A percentile compares a stretch with the other conserved stretches of the same genome.
phyloP scores from a whole-genome alignment of 1,140 invertebrate genomes.

The Amyelois transitella region DNA sequence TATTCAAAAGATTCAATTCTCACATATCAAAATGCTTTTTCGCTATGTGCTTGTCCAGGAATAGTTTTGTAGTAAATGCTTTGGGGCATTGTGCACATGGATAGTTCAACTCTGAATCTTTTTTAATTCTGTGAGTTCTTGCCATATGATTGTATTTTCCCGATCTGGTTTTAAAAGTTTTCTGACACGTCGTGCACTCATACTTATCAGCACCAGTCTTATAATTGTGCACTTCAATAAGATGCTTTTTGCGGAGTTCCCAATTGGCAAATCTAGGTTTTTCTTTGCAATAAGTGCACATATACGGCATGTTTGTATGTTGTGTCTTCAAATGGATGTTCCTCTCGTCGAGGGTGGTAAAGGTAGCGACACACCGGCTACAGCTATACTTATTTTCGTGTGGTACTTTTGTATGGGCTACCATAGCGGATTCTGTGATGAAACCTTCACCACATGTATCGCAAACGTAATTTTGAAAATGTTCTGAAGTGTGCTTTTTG shows the following conservation, averaged over 20 bases:
- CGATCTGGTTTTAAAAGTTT: slow-evolving; percentile 60
- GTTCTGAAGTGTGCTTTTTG: slow-evolving; percentile 54
- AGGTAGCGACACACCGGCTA: slow-evolving; percentile 53
- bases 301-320: slow-evolving; percentile 54
- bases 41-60: slow-evolving; percentile 59
- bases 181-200: slow-evolving; percentile 54
- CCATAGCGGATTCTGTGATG: slow-evolving; percentile 60
- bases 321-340: slow-evolving; percentile 62
- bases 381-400: slow-evolving; percentile 65
- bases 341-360: slow-evolving; percentile 50
- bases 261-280: slow-evolving; percentile 61
- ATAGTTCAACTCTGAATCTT: slow-evolving; percentile 51
- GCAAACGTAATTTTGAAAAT: slow-evolving; percentile 65
- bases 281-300: slow-evolving; percentile 58
- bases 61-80: slow-evolving; percentile 58
- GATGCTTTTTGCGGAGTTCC: slow-evolving; percentile 54
- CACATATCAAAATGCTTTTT: slow-evolving; percentile 56
- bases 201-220: slow-evolving; percentile 56
- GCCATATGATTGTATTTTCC: slow-evolving; percentile 66
- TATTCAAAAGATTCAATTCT: background rate
- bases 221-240: slow-evolving; percentile 60
- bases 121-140: slow-evolving; percentile 51
- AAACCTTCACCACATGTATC: slow-evolving; percentile 64
- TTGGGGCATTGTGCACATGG: slow-evolving; percentile 53
- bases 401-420: slow-evolving; percentile 60